Evolutionary conservation across 2,888 invertebrate species (phyloP).

Genomic region (Zygaena filipendulae): DNA sequence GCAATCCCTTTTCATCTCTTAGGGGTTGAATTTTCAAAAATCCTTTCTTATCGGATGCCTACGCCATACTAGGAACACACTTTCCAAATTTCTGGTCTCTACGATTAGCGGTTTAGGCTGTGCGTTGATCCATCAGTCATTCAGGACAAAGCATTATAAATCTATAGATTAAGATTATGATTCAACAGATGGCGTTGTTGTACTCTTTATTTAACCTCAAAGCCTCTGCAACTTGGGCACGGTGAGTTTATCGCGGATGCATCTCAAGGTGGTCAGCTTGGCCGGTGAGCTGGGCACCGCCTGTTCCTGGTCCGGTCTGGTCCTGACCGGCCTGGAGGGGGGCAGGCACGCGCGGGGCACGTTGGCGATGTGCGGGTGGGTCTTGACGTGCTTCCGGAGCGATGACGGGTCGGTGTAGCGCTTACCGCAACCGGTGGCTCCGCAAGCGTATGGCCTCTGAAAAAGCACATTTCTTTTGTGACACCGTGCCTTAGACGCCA

Average conservation of each 20-base stretch:
- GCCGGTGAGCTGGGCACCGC: conserved; percentile 55
- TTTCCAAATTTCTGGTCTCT: too few species aligned
- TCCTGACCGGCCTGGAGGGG: conserved; percentile 33
- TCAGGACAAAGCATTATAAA: too few species aligned
- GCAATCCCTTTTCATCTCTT: too few species aligned
- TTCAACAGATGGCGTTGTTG: too few species aligned
- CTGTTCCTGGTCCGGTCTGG: conserved; percentile 39
- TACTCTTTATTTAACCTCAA: too few species aligned
- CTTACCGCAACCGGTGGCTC: conserved; percentile 86
- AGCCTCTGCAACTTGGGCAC: conserved; percentile 45
- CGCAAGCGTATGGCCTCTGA: conserved; percentile 94
- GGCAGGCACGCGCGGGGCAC: conserved; percentile 51
- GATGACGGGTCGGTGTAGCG: conserved; percentile 96
- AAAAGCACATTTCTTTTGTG: conserved; percentile 9
- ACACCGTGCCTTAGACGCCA: neutral
- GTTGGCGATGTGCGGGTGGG: conserved; percentile 68
- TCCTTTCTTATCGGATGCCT: too few species aligned
- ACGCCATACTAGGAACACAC: too few species aligned
- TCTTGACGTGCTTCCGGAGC: conserved; percentile 91
- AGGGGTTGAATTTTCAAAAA: too few species aligned
- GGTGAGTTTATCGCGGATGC: conserved; percentile 52
- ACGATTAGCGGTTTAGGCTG: too few species aligned
- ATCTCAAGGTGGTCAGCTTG: conserved; percentile 46
- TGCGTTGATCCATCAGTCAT: too few species aligned
- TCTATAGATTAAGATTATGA: too few species aligned